These are phyloP conservation scores for Ornithoptera alexandrae DNA, from an alignment of 2,888 invertebrate genomes.

Conservation along the genomic window DNA sequence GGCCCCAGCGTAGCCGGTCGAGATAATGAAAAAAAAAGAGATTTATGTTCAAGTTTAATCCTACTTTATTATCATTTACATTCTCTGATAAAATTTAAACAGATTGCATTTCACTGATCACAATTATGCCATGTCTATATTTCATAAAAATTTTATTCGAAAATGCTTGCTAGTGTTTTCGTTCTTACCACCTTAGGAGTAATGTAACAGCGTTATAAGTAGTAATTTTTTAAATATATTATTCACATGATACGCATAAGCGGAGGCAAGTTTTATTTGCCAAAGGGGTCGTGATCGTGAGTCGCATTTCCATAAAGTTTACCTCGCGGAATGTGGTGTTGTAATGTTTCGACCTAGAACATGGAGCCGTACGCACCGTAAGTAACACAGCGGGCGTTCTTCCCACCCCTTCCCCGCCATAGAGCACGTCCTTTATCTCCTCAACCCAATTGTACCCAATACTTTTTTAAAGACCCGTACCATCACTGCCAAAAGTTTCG, in stretches of 20 bases:
- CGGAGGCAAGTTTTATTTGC: slow-evolving; percentile 64
- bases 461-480: background rate
- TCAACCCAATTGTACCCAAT: slow-evolving; percentile 59
- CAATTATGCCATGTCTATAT: slow-evolving; percentile 48
- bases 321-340: slow-evolving; percentile 62
- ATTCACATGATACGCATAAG: slow-evolving; percentile 40
- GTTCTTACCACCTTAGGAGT: background rate
- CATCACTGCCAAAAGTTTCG: background rate
- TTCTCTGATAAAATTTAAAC: slow-evolving; percentile 46
- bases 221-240: slow-evolving; percentile 29
- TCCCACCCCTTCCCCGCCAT: slow-evolving; percentile 49
- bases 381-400: slow-evolving; percentile 50
- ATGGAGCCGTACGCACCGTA: slow-evolving; percentile 64
- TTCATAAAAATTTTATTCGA: slow-evolving; percentile 21
- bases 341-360: slow-evolving; percentile 66
- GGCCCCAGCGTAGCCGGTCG: slow-evolving; percentile 53
- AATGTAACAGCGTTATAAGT: background rate
- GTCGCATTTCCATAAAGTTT: slow-evolving; percentile 71
- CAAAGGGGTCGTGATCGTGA: slow-evolving; percentile 60
- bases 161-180: background rate
- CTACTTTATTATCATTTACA: slow-evolving; percentile 72
- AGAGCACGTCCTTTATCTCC: slow-evolving; percentile 59
- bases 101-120: slow-evolving; percentile 52
- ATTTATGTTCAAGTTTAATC: slow-evolving; percentile 78
- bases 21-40: slow-evolving; percentile 75